Evolutionary conservation across 2,888 invertebrate species (phyloP), one percentile per base, ranked within the genome.

Genomic region (Mycalesis mineus): DNA sequence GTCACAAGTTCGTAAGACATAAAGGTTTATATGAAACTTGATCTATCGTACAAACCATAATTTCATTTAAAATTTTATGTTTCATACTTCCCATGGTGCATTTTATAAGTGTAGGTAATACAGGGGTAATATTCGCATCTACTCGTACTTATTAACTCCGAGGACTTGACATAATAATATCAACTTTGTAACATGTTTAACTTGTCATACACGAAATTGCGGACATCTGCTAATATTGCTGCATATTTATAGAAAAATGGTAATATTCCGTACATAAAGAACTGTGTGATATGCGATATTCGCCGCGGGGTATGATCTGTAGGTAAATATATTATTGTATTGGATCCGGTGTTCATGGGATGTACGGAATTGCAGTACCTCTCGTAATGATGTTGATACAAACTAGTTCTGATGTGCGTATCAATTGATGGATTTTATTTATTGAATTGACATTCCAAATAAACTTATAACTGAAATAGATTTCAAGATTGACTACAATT

Each of bases 311-410:
- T 39, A 13, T 49, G 39, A 49, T 49, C 49, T n/a, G 28, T 49
- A 39, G 28, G 49, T 49, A 37, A 49, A 49, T 49, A 49, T 39
- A 39, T 39, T 49, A 49, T 49, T 49, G 39, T 13, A 39, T 39
- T 39, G 39, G 49, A 49, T 49, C 49, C 49, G 49, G 49, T 49
- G 49, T 39, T 14, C 49, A 49, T 49, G 49, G 39, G 39, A 39
- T 39, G 28, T 37, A 14, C 36, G 22, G 37, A 49, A 49, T 49
- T 39, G 39, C 39, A 22, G 22, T 22, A 22, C 37, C 22, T 22
- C 28, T 11, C 14, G 14, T 47, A 47, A 47, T 47, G 31, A 7
- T 7, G 22, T 28, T 22, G 13, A 22, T 1, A 39, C n/a, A 28
- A 49, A 49, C 49, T 6, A 28, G 49, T 49, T 49, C 9, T 22